phyloP scores from a whole-genome alignment of 2,113 vertebrate species.

The Nesogale talazaci region DNA sequence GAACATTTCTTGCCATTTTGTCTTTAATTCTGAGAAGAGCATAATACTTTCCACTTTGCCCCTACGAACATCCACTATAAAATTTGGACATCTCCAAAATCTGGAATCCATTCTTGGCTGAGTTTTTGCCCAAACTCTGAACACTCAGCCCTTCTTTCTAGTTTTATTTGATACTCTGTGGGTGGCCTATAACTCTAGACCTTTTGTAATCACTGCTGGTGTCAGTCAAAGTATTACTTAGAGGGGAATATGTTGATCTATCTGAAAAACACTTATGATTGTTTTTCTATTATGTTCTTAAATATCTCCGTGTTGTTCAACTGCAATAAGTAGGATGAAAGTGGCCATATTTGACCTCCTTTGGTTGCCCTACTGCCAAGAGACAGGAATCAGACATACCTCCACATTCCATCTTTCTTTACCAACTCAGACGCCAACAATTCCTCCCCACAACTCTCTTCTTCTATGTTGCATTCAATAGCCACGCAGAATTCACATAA shows the following conservation, averaged over 20 bases:
- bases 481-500: too few species aligned
- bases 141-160: not conserved
- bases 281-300: not conserved
- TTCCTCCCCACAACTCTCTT: too few species aligned
- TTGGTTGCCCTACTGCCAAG: too few species aligned
- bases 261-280: not conserved
- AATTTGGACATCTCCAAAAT: not conserved
- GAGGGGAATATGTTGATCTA: not conserved
- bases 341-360: too few species aligned
- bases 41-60: not conserved
- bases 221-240: not conserved
- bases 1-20: constrained; percentile 47
- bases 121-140: not conserved
- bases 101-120: not conserved
- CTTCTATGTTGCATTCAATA: too few species aligned
- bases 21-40: constrained; percentile 7
- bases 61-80: not conserved
- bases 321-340: too few species aligned
- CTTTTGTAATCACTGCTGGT: not conserved
- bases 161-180: not conserved
- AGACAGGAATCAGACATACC: too few species aligned
- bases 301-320: not conserved
- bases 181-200: not conserved
- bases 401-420: too few species aligned
- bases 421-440: too few species aligned